phyloP scores from a whole-genome alignment of 2,888 invertebrate genomes.

The Caprella mutica region DNA sequence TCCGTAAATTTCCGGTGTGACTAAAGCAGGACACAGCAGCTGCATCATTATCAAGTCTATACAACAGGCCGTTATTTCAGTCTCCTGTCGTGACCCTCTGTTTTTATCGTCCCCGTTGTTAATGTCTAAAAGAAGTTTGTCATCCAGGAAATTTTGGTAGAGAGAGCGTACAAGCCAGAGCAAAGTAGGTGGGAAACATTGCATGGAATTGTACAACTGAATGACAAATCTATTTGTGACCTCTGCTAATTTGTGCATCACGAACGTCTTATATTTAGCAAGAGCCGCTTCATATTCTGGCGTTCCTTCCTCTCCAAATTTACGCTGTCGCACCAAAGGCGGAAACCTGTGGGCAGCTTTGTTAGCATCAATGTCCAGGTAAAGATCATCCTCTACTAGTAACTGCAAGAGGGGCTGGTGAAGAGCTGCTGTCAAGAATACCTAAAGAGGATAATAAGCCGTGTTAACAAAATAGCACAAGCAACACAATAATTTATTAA shows the following conservation, averaged over 20 bases:
- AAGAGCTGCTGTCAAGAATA: constrained; percentile 83
- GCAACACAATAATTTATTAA: too few species aligned
- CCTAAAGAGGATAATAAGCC: constrained; percentile 42
- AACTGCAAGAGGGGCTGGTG: constrained; percentile 83
- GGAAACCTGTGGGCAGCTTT: constrained; percentile 64
- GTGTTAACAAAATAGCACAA: background rate
- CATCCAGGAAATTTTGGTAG: constrained; percentile 54
- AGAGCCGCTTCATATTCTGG: constrained; percentile 60
- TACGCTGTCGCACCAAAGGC: constrained; percentile 50
- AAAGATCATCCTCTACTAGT: constrained; percentile 79
- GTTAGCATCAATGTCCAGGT: constrained; percentile 80
- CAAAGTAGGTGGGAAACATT: constrained; percentile 77
- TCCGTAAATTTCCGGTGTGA: constrained; percentile 90
- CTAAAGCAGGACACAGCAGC: constrained; percentile 91
- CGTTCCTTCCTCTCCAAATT: constrained; percentile 66
- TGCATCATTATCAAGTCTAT: constrained; percentile 85
- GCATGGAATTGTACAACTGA: too few species aligned
- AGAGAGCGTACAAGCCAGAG: constrained; percentile 84
- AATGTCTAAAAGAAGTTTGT: constrained; percentile 47
- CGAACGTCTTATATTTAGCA: constrained; percentile 64
- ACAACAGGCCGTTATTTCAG: constrained; percentile 56
- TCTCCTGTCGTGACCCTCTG: too few species aligned
- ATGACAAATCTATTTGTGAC: constrained; percentile 57
- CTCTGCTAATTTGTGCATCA: constrained; percentile 63
- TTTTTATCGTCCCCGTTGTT: too few species aligned